These are phyloP conservation scores for Zalophus californianus DNA, from an alignment of 2,797 vertebrate genomes.

Conservation along the genomic window DNA sequence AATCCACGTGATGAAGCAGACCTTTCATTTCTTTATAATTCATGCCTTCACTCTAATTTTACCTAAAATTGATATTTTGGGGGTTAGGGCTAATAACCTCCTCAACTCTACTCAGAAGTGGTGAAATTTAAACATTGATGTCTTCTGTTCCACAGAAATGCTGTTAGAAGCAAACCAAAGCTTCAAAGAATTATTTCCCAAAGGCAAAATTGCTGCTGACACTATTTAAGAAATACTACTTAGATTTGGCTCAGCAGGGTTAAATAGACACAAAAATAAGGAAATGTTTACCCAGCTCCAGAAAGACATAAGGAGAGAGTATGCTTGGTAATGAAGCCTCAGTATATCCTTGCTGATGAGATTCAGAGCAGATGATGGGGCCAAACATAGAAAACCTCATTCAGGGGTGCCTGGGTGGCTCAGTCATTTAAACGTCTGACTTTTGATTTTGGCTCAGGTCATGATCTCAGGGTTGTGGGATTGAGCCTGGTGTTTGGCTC, in stretches of 20 bases:
- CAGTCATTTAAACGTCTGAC: neutral
- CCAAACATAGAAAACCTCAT: neutral
- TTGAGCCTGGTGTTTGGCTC: neutral
- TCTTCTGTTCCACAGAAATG: neutral
- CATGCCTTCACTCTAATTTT: neutral
- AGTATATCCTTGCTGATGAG: neutral
- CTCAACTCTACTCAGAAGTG: neutral
- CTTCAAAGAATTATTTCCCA: slow-evolving; percentile 37
- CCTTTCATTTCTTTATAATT: slow-evolving; percentile 11
- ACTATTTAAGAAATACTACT: neutral
- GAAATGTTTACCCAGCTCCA: neutral
- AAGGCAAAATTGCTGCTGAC: slow-evolving; percentile 11
- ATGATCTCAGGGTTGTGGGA: neutral
- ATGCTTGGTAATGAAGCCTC: neutral
- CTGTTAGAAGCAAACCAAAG: neutral
- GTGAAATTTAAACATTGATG: slow-evolving; percentile 9
- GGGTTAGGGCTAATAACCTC: neutral
- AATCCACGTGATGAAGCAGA: neutral
- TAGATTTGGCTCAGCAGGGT: neutral
- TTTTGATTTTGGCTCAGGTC: neutral
- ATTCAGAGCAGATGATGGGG: neutral
- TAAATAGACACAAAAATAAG: neutral
- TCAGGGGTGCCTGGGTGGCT: neutral
- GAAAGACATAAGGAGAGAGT: neutral
- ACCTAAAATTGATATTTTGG: neutral